These are phyloP conservation scores for Euwallacea fornicatus DNA, from an alignment of 1,140 invertebrate species.

Conservation along the genomic window DNA sequence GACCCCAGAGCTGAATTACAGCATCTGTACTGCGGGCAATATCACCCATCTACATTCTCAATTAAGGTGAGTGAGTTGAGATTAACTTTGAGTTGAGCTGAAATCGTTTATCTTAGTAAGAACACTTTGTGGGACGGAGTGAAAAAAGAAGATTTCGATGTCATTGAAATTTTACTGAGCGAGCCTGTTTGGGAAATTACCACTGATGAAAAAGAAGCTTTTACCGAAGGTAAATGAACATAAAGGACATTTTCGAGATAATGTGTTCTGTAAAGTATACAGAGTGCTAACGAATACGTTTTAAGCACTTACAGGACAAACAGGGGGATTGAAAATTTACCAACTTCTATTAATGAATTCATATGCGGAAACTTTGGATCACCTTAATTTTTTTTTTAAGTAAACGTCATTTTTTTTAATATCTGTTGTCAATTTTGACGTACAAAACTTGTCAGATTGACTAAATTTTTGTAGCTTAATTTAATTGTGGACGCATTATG, in stretches of 20 bases:
- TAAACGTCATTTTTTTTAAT: no score
- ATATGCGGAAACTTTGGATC: no score
- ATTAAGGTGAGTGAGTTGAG: conserved; percentile 51
- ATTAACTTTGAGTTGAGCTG: not conserved
- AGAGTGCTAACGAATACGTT: no score
- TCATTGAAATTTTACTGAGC: conserved; percentile 73
- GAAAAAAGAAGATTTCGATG: conserved; percentile 71
- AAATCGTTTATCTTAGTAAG: conserved; percentile 52
- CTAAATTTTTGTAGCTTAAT: no score
- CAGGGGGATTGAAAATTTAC: no score
- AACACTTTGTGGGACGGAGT: conserved; percentile 80
- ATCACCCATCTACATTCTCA: conserved; percentile 74
- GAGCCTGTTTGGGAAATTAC: conserved; percentile 86
- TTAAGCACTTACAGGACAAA: no score
- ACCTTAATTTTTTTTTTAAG: no score
- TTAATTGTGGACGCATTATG: no score
- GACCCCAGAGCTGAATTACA: conserved; percentile 75
- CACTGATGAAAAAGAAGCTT: conserved; percentile 61
- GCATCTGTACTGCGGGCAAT: conserved; percentile 73
- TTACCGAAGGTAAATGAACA: conserved; percentile 60
- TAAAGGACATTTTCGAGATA: conserved; percentile 5
- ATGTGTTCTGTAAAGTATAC: not conserved
- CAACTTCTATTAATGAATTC: no score
- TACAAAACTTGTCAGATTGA: no score
- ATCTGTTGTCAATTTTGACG: no score